Percentiles rank a stretch among this genome's conserved stretches.
These are phyloP conservation scores for Porites divaricata DNA, from an alignment of 92 coral and sea anemone species.

Conservation along the genomic window DNA sequence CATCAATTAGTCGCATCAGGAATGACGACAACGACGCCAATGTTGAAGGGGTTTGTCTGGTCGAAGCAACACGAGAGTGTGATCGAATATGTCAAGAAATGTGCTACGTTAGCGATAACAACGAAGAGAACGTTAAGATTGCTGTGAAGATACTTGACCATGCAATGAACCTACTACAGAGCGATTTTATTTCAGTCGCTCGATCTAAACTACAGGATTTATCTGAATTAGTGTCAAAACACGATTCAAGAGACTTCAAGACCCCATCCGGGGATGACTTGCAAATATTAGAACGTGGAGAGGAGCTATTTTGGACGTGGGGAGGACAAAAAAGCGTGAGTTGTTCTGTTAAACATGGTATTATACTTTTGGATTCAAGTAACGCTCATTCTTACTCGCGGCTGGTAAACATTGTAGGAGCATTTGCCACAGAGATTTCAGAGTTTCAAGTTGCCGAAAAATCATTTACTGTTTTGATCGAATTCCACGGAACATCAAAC, in stretches of 20 bases:
- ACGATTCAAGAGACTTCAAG: no score
- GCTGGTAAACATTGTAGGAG: conserved; percentile 1
- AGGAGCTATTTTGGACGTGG: background rate
- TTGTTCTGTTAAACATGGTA: conserved; percentile 29
- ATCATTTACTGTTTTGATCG: background rate
- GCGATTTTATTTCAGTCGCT: background rate
- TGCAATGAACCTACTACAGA: conserved; percentile 17
- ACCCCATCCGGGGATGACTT: background rate
- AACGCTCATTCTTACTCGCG: background rate
- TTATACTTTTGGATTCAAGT: conserved; percentile 21
- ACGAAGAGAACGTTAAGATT: no score
- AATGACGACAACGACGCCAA: no score
- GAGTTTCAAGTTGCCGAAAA: conserved; percentile 7
- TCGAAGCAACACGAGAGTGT: no score
- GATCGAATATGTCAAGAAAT: no score
- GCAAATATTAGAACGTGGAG: background rate
- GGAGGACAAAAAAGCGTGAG: background rate
- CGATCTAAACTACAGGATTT: background rate
- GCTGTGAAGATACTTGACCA: background rate
- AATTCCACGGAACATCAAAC: background rate
- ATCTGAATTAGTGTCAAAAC: background rate
- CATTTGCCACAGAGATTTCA: background rate
- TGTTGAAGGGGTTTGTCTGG: no score
- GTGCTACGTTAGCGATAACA: no score
- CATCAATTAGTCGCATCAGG: no score